A percentile compares a stretch with the other conserved stretches of the same genome.
Conservation (phyloP, 1,140 invertebrate species). For the Saxidomus purpurata region DNA sequence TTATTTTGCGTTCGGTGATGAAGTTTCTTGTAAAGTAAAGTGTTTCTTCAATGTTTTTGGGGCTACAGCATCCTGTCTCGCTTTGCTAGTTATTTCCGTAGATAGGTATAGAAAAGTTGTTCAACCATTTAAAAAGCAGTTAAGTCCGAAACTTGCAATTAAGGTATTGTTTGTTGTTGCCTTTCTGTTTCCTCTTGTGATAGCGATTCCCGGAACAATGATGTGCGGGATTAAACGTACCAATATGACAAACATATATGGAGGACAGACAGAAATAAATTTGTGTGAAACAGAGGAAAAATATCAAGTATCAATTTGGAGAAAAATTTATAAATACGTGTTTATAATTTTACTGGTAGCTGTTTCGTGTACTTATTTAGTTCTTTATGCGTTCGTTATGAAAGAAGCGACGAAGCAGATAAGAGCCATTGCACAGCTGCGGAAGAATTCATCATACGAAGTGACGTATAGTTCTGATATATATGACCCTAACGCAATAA, state of each 20-base stretch:
- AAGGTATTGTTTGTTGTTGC: slow-evolving; percentile 35
- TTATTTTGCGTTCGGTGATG: slow-evolving; percentile 51
- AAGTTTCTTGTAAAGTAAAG: slow-evolving; percentile 40
- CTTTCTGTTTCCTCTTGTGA: slow-evolving; percentile 1
- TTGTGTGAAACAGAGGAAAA: slow-evolving; percentile 49
- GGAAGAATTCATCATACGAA: slow-evolving; percentile 41
- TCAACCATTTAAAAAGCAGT: slow-evolving; percentile 60
- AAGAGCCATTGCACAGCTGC: background rate
- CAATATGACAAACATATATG: slow-evolving; percentile 24
- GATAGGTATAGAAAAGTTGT: slow-evolving; percentile 51
- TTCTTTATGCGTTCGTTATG: slow-evolving; percentile 55
- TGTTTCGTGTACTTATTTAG: slow-evolving; percentile 37
- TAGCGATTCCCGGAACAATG: slow-evolving; percentile 44
- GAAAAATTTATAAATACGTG: slow-evolving; percentile 34
- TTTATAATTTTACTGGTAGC: slow-evolving; percentile 36
- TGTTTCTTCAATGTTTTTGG: slow-evolving; percentile 61
- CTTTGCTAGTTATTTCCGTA: slow-evolving; percentile 44
- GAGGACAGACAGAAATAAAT: slow-evolving; percentile 14
- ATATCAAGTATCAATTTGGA: slow-evolving; percentile 20
- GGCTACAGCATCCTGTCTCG: slow-evolving; percentile 2
- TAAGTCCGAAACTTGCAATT: slow-evolving; percentile 15
- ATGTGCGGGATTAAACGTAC: slow-evolving; percentile 41
- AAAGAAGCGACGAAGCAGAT: slow-evolving; percentile 46
- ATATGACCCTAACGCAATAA: slow-evolving; percentile 34
- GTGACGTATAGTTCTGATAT: slow-evolving; percentile 37